Base-by-base conservation (phyloP, 1,140 invertebrate species). In the Condylostylus longicornis region DNA sequence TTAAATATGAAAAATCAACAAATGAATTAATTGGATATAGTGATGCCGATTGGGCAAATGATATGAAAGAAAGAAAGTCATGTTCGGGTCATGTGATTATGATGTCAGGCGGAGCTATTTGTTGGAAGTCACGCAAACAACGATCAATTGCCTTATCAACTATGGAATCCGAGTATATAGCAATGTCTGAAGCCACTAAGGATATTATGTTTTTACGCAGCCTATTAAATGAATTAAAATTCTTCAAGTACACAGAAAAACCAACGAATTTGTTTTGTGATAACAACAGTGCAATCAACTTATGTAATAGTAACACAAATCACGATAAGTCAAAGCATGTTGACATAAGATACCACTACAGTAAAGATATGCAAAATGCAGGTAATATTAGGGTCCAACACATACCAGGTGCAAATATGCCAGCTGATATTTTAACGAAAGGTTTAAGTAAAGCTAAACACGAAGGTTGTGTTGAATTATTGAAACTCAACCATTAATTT, bases 121-220 rank as follows among this genome's bases (percentile, higher is more conserved):
- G 38, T 2, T 65, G 61, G 63, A 37, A 28, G 1, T 51, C 48
- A 12, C 49, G 51, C 38, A 49, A 50, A 37, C 64, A 67, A 42
- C 37, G 27, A 6, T 50, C 47, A 25, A 49, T 58, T 4, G 48
- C 60, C 5, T 19, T 62, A 10, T 64, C 58, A 1, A 49, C 49
- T 5, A 49, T 48, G 2, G 62, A 53, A 37, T 44, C 60, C 12
- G 56, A 63, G 36, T 62, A 59, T 38, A 49, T 63, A 34, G 44
- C 48, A 2, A 18, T 56, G 17, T 38, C 42, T 13, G 15, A 35
- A 28, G 46, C 42, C 23, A 33, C 40, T 9, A 25, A 48, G 37
- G 53, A 58, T 40, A 46, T 42, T 8, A 35, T 60, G 2, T 53
- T 51, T 42, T 33, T 61, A n/a, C n/a, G n/a, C n/a, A n/a, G n/a